phyloP scores from a whole-genome alignment of 2,797 vertebrate genomes.

The Enteromius unitaeniatus region DNA sequence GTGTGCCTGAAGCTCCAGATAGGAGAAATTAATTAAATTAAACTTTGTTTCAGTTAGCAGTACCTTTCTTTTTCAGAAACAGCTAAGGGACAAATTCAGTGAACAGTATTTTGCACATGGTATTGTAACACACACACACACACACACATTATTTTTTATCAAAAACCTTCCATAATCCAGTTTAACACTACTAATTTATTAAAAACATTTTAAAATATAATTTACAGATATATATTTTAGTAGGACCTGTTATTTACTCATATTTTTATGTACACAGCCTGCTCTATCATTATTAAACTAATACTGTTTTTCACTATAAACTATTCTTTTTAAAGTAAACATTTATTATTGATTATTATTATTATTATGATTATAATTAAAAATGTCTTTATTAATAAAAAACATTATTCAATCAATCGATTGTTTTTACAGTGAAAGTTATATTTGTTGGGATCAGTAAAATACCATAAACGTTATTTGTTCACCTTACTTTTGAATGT shows the following conservation, averaged over 20 bases:
- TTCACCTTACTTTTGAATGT: neutral
- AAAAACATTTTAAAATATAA: too few species aligned
- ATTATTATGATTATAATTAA: too few species aligned
- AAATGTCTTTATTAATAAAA: neutral
- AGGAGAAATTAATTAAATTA: slow-evolving; percentile 32
- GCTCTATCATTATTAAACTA: neutral
- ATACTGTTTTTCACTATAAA: neutral
- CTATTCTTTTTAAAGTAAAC: too few species aligned
- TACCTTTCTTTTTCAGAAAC: neutral
- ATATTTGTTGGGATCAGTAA: neutral
- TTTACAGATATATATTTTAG: neutral
- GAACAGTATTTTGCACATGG: neutral
- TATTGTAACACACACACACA: neutral
- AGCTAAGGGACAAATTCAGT: neutral
- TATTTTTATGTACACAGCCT: neutral
- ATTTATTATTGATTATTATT: too few species aligned
- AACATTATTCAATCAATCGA: neutral
- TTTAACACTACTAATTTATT: neutral
- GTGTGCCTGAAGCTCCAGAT: slow-evolving; percentile 29
- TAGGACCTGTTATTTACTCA: neutral
- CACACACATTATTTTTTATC: neutral
- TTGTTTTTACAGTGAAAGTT: neutral
- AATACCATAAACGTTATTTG: neutral
- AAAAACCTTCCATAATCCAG: neutral
- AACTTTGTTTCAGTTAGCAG: neutral